These are phyloP conservation scores for Diadophis punctatus DNA, from an alignment of 2,113 vertebrate genomes.

Conservation along the genomic window DNA sequence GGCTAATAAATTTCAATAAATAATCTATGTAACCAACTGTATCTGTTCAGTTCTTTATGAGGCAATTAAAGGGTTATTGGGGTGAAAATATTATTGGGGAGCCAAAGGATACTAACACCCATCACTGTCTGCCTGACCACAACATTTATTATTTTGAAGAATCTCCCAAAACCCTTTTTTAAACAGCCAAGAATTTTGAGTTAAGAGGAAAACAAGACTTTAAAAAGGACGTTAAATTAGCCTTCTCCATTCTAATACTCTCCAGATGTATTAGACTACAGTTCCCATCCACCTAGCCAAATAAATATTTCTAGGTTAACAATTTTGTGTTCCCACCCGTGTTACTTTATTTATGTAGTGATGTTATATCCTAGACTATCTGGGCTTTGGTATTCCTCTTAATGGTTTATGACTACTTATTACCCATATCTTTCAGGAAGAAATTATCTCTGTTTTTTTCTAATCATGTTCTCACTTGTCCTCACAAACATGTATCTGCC, in stretches of 20 bases:
- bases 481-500: slow-evolving; percentile 14
- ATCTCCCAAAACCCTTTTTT: slow-evolving; percentile 45
- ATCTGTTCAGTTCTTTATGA: neutral
- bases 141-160: slow-evolving; percentile 57
- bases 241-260: neutral
- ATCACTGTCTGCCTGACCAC: neutral
- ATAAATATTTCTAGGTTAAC: slow-evolving; percentile 37
- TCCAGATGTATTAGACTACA: neutral
- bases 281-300: neutral
- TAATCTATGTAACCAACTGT: neutral
- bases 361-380: slow-evolving; percentile 38
- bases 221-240: neutral
- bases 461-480: slow-evolving; percentile 49
- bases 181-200: slow-evolving; percentile 30
- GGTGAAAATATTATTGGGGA: neutral
- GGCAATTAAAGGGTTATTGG: neutral
- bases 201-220: slow-evolving; percentile 8
- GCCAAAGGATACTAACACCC: neutral
- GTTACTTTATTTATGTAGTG: slow-evolving; percentile 52
- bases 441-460: slow-evolving; percentile 52
- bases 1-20: neutral
- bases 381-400: slow-evolving; percentile 47
- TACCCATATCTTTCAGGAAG: slow-evolving; percentile 55
- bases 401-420: slow-evolving; percentile 56
- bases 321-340: slow-evolving; percentile 57